Evolutionary conservation across 2,797 vertebrate genomes (phyloP), one percentile per base, ranked within the genome.

Genomic region (Cossypha polioptera): DNA sequence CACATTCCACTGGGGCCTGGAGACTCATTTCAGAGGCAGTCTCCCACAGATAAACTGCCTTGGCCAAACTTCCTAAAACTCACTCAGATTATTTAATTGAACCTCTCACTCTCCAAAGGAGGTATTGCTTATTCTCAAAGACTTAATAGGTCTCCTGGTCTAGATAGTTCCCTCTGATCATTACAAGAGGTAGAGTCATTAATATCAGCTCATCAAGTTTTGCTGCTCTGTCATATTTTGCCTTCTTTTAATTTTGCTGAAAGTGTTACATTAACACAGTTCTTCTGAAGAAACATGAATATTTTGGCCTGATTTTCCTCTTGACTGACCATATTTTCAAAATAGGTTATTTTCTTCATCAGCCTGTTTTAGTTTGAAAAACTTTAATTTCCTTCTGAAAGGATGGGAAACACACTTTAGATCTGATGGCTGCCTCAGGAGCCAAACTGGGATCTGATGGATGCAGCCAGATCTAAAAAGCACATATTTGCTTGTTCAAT

Each of bases 31-130:
- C 83, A 79, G 74, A 91, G 63, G 35, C 67, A 91, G 13, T 28
- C 35, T 75, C 36, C 73, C 45, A 76, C 43, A 73, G 72, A 85
- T 45, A 51, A 93, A 3, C 9, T 94, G 77, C 67, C 57, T 92
- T 88, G 33, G 42, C 54, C 75, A 90, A 96, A 89, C 81, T 94
- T 96, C 76, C 43, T 53, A 86, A 94, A 94, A 58, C 50, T 77
- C 50, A 10, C 92, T 92, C 86, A 75, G 50, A n/a, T 92, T 84
- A 81, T 86, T 92, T 93, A 95, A 88, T 80, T 95, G 88, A 92
- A 72, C 72, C n/a, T 80, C 57, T 85, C 6, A 2, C 48, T 89
- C 65, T 89, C 12, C 5, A 42, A 85, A 79, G 78, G 28, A 92
- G 31, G 31, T 57, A 85, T 6, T 85, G 47, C 88, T 83, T 94